Conservation (phyloP, 1,140 invertebrate genomes). For the Eueides isabella region DNA sequence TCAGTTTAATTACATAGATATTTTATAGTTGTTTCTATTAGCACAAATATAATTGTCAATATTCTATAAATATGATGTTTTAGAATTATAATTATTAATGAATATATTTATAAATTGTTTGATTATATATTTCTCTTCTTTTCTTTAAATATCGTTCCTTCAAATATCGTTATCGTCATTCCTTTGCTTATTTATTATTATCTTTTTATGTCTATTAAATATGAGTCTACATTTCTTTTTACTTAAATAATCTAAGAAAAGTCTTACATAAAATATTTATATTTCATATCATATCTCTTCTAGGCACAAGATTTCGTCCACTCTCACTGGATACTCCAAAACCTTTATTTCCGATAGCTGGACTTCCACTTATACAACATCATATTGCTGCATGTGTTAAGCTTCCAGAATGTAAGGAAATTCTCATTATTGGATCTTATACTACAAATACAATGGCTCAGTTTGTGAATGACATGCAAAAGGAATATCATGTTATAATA, state of each 20-base stretch:
- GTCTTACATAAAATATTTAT: too few species aligned
- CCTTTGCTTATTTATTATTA: background rate
- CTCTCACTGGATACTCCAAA: conserved; percentile 98
- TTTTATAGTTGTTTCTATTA: background rate
- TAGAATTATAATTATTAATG: background rate
- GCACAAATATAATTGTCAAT: background rate
- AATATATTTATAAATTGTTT: background rate
- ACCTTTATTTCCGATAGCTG: conserved; percentile 98
- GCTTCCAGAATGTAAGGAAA: conserved; percentile 91
- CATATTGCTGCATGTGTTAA: conserved; percentile 97
- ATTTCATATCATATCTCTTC: conserved; percentile 33
- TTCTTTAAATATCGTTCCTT: background rate
- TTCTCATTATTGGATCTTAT: conserved; percentile 97
- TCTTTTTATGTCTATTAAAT: too few species aligned
- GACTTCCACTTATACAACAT: conserved; percentile 96
- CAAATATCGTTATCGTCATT: too few species aligned
- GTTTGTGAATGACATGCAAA: conserved; percentile 93
- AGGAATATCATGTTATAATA: conserved; percentile 91
- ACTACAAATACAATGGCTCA: conserved; percentile 90
- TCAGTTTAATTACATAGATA: conserved; percentile 23
- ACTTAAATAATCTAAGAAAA: too few species aligned
- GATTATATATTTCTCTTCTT: background rate
- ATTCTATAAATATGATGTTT: background rate
- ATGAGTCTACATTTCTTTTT: too few species aligned
- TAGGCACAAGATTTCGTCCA: conserved; percentile 98